Evolutionary conservation across 37 sponge, comb jelly and placozoan species (phyloP), one percentile per base, ranked within the genome.

Genomic region (Beroe forskalii): DNA sequence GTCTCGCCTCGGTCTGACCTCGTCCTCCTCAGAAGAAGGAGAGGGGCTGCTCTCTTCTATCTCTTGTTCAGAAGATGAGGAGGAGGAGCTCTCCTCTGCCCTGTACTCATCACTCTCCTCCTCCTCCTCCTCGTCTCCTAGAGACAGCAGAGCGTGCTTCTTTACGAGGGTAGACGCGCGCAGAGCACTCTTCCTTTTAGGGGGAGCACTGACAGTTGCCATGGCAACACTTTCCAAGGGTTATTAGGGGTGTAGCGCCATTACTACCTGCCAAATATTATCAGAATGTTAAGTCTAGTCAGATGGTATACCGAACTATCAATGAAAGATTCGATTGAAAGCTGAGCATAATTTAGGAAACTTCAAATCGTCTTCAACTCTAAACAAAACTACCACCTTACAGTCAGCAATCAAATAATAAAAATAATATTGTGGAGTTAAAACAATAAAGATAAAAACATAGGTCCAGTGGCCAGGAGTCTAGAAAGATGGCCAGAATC

Each of bases 121-220:
- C 12, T 32, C 36, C 4, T 69, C 72, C 32, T 31, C 38, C 8
- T 33, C 38, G 35, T 14, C 72, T 20, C 38, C 9, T 14, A 37
- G 2, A 2, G 27, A 32, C 6, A 69, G 32, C 19, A 17, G 37
- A 1, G 32, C 72, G 4, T 36, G 32, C 39, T 69, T 69, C 27
- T 43, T 41, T 23, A 80, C 38, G 43, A n/a, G n/a, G 1, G 12
- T 4, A 23, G 28, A 6, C 3, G 86, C 86, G n/a, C 86, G 86
- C 40, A 42, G 86, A 4, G 86, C 86, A 25, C 55, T 44, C 35
- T 44, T 80, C 48, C 86, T 43, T 64, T 64, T 64, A 23, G 66
- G 66, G 12, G 55, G 12, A 12, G 12, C 12, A 6, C 55, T 6
- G 55, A 17, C 6, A 6, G 55, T 48, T 48, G 55, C 55, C 55